phyloP scores from a whole-genome alignment of 2,888 invertebrate genomes.

The Cheilosia pagana region DNA sequence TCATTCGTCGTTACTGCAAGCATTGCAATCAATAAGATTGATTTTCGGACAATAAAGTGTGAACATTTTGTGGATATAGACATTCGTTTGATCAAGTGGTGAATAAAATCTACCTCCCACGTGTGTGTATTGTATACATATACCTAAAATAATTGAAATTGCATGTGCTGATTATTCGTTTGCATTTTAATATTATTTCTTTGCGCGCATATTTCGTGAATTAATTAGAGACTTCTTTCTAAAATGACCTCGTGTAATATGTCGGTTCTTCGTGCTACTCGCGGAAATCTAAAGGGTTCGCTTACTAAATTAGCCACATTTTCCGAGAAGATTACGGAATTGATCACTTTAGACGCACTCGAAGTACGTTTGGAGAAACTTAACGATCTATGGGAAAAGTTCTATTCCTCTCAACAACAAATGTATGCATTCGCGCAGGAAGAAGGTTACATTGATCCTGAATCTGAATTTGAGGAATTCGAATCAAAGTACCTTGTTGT shows the following conservation, averaged over 20 bases:
- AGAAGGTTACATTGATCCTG: slow-evolving; percentile 1
- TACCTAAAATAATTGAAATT: not conserved
- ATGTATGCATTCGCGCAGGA: not conserved
- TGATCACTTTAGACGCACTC: not conserved
- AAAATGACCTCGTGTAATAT: not conserved
- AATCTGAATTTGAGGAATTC: not conserved
- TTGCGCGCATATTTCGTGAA: not conserved
- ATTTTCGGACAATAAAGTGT: not conserved
- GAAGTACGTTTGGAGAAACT: not conserved
- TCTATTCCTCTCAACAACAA: not conserved
- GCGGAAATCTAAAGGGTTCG: not conserved
- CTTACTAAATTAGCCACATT: not conserved
- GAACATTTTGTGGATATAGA: not conserved
- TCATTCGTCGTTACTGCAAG: not conserved
- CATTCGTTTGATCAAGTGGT: not conserved
- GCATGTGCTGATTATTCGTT: not conserved
- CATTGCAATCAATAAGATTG: not conserved
- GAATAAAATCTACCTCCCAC: not conserved
- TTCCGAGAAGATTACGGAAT: not conserved
- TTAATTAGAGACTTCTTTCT: not conserved
- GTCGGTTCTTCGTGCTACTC: not conserved
- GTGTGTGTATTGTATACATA: not conserved
- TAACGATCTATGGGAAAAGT: not conserved
- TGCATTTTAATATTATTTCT: not conserved
- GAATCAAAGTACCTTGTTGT: not conserved